A percentile compares a stretch with the other conserved stretches of the same genome.
Evolutionary conservation across 2,113 vertebrate genomes (phyloP).

Genomic region (Carlito syrichta): DNA sequence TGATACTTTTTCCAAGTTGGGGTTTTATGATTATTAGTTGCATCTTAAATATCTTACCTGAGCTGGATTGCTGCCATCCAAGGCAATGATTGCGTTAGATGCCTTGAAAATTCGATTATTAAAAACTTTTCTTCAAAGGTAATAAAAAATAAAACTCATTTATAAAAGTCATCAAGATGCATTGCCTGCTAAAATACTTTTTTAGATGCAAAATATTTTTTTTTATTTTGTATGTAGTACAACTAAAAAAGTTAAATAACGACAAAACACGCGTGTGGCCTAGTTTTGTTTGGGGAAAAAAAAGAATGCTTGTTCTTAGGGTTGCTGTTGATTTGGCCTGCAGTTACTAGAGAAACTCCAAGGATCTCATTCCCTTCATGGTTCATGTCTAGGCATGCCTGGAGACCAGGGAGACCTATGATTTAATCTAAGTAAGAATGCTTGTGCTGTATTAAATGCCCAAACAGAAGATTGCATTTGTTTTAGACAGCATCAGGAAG

Average conservation of each 20-base stretch:
- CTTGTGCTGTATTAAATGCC: constrained; percentile 58
- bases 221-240: not conserved
- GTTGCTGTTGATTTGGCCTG: constrained; percentile 71
- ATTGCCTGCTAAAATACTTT: not conserved
- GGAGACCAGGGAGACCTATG: constrained; percentile 76
- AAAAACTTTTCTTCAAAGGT: constrained; percentile 30
- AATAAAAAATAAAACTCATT: not conserved
- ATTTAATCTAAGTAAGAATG: constrained; percentile 85
- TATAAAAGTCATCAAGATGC: constrained; percentile 19
- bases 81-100: not conserved
- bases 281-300: constrained; percentile 26
- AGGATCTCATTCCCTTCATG: constrained; percentile 52
- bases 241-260: not conserved
- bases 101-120: constrained; percentile 27
- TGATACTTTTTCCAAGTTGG: not conserved
- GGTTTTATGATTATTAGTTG: not conserved
- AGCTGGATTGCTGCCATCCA: not conserved
- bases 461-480: constrained; percentile 64
- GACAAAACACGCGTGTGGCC: constrained; percentile 19
- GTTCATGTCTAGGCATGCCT: constrained; percentile 87
- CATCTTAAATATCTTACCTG: constrained; percentile 75
- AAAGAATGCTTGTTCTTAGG: constrained; percentile 64
- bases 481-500: constrained; percentile 63
- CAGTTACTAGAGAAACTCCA: constrained; percentile 88
- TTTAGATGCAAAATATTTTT: not conserved